These are phyloP conservation scores for Saturnia pavonia DNA, from an alignment of 2,888 invertebrate species.

Conservation along the genomic window DNA sequence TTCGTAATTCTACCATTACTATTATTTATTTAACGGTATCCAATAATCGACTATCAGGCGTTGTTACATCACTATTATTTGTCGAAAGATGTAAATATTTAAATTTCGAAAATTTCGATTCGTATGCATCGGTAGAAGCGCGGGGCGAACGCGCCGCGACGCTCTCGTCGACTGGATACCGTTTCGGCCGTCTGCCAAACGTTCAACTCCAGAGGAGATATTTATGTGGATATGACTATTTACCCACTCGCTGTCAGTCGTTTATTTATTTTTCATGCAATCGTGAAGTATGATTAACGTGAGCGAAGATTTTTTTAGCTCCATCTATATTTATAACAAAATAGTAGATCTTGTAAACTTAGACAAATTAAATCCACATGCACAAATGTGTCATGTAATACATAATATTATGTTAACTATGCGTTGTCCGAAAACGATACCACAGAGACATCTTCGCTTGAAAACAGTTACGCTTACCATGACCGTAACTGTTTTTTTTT, in stretches of 20 bases:
- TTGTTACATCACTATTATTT: constrained; percentile 36
- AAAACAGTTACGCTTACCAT: too few species aligned
- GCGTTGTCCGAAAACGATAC: too few species aligned
- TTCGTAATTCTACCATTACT: constrained; percentile 24
- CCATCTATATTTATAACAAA: background rate
- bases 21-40: background rate
- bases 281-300: constrained; percentile 25
- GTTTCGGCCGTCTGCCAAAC: constrained; percentile 74
- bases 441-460: too few species aligned
- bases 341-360: background rate
- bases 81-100: constrained; percentile 34
- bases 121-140: constrained; percentile 48
- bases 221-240: constrained; percentile 72
- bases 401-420: background rate
- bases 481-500: too few species aligned
- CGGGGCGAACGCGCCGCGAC: constrained; percentile 64
- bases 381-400: background rate
- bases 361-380: background rate
- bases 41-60: constrained; percentile 23
- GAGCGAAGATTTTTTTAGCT: constrained; percentile 5
- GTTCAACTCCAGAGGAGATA: constrained; percentile 74
- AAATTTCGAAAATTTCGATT: constrained; percentile 48
- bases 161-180: constrained; percentile 69
- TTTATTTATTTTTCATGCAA: constrained; percentile 33
- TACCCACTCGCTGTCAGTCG: constrained; percentile 40